Evolutionary conservation across 2,888 invertebrate genomes (phyloP), one percentile per base, ranked within the genome.

Genomic region (Drosophila niveifrons): DNA sequence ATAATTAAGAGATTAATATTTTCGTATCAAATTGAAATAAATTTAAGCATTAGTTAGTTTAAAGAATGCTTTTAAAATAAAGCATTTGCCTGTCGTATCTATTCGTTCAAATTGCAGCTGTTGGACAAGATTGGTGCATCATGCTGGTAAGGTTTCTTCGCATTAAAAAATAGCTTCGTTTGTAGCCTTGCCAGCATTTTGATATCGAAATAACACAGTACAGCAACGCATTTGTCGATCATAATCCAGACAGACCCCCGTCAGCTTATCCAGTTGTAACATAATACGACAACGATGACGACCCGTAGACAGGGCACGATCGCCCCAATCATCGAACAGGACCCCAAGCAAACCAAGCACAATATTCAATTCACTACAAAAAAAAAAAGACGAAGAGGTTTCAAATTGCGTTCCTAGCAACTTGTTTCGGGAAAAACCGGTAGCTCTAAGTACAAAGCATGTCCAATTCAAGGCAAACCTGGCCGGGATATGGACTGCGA

Each of bases 351-450:
- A 17, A 50, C 36, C 36, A n/a, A 36, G n/a, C 36, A 11, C 57
- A 10, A 48, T 36, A 51, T 39, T 63, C 44, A 39, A 13, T 47
- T 23, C 31, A 34, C 17, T 18, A 18, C 17, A 23, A 34, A 17
- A 9, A 31, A 10, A 43, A 31, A 15, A 18, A 43, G 10, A 11
- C 53, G 23, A 44, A 13, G 70, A 79, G 81, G 83, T 88, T 88
- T 83, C 83, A 66, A 79, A 72, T 83, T 83, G 80, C 83, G 63
- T 81, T 84, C 63, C 46, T n/a, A 56, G 48, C 76, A 87, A 87
- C 82, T 78, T 81, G 76, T 72, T 72, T 58, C 62, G 23, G 63
- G 58, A 44, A 66, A 72, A 88, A 83, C 82, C 82, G 88, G 88
- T 82, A 70, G 69, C 73, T 53, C 73, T 50, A 17, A 9, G 36